Evolutionary conservation across 2,113 vertebrate genomes (phyloP), one percentile per base, ranked within the genome.

Genomic region (Manacus vitellinus): DNA sequence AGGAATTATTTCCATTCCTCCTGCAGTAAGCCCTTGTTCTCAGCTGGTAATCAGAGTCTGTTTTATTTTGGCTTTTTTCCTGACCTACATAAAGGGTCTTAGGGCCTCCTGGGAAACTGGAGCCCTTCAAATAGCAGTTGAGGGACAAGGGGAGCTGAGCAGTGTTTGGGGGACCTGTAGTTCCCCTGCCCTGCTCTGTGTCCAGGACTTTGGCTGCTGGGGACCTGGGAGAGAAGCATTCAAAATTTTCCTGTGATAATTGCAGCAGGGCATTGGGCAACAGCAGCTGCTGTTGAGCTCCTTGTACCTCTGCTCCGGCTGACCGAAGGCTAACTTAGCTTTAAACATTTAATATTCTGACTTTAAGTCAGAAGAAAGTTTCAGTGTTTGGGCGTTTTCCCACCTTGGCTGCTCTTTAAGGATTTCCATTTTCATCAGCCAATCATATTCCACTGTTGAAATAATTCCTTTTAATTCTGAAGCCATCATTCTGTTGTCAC

Each of bases 71-170:
- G 10, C 19, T 88, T 90, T 75, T 63, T 81, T 90, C 56, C 54
- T 85, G 30, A 76, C 16, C 14, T 68, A 37, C 16, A 47, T 13
- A 8, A 55, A 17, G 61, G 5, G 12, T 52, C 58, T 90, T 44
- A 44, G 51, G 33, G 28, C 16, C 28, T 85, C 25, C 25, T n/a
- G n/a, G 37, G 54, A 54, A 88, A 14, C 21, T 3, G 1, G 31
- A 75, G 47, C 27, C 23, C 33, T 86, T 73, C 51, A 76, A 77
- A 66, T 12, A 61, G 37, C 46, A 55, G 19, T 46, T 21, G 10
- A 39, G 22, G 23, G 10, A 16, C 24, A 31, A 28, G 10, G 18
- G 1, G 10, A 81, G 63, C 19, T 0, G 0, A 68, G 35, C 0
- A 2, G 35, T n/a, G 27, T 56, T 79, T 84, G 47, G 47, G 56